Evolutionary conservation across 2,888 invertebrate genomes (phyloP).

Genomic region (Thereva unica): DNA sequence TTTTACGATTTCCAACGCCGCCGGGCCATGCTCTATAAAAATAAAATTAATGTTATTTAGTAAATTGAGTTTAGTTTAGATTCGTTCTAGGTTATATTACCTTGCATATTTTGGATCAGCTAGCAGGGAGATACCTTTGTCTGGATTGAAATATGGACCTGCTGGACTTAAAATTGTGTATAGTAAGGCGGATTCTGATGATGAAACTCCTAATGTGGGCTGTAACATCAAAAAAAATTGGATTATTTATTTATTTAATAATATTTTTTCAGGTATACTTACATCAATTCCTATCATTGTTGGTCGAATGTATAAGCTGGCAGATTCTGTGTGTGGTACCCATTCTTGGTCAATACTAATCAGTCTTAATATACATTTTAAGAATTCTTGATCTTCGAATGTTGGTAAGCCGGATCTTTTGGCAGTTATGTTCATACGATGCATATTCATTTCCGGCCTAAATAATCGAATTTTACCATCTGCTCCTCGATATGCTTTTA

Average conservation of each 20-base stretch:
- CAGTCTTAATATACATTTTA: constrained; percentile 81
- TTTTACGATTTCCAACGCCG: constrained; percentile 92
- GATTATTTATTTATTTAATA: constrained; percentile 20
- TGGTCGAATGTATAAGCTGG: constrained; percentile 94
- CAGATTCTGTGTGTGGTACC: constrained; percentile 90
- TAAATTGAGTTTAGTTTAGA: background rate
- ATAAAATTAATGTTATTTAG: constrained; percentile 4
- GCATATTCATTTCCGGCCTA: constrained; percentile 94
- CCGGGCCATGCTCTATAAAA: constrained; percentile 79
- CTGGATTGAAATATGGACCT: constrained; percentile 84
- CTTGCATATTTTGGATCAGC: constrained; percentile 87
- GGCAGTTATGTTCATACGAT: constrained; percentile 87
- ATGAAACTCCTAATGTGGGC: constrained; percentile 90
- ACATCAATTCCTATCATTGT: constrained; percentile 97
- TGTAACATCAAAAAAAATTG: constrained; percentile 56
- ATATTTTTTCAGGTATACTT: constrained; percentile 56
- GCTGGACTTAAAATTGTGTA: constrained; percentile 93
- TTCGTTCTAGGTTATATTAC: constrained; percentile 38
- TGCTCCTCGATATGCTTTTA: constrained; percentile 94
- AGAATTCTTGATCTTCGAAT: constrained; percentile 84
- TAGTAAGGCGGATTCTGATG: constrained; percentile 84
- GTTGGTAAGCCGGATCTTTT: constrained; percentile 82
- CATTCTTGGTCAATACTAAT: constrained; percentile 94
- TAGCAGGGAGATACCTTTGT: constrained; percentile 75
- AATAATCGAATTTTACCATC: constrained; percentile 93